A percentile compares a stretch with the other conserved stretches of the same genome.
Conservation (phyloP, 2,113 vertebrate species). For the Coptodon rendalli region DNA sequence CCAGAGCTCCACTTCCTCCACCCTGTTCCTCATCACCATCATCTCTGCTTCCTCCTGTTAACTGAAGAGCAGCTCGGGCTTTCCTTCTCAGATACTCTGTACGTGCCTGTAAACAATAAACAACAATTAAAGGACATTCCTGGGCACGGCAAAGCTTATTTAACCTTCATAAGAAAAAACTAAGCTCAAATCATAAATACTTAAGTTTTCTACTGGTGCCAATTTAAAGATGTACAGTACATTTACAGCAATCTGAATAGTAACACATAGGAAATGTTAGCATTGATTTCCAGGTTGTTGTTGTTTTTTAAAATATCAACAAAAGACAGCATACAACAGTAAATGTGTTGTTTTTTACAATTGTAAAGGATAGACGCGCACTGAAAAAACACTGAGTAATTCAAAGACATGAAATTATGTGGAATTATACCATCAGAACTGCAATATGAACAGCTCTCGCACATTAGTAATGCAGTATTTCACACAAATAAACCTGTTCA, state of each 20-base stretch:
- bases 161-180: neutral
- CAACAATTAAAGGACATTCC: neutral
- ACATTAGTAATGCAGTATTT: neutral
- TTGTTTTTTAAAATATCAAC: neutral
- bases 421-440: neutral
- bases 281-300: neutral
- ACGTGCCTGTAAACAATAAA: slow-evolving; percentile 70
- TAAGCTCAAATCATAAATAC: neutral
- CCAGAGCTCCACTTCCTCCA: slow-evolving; percentile 5
- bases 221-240: neutral
- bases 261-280: neutral
- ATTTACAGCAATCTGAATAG: neutral
- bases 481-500: neutral
- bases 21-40: neutral
- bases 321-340: neutral
- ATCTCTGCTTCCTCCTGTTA: neutral
- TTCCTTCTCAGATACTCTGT: slow-evolving; percentile 81
- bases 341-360: neutral
- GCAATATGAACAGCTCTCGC: neutral
- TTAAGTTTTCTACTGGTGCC: neutral
- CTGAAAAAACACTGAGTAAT: neutral
- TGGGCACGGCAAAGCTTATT: neutral
- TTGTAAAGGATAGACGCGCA: neutral
- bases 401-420: neutral
- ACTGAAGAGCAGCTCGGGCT: slow-evolving; percentile 54